phyloP scores from a whole-genome alignment of 1,140 invertebrate genomes.

The Zaprionus ornatus region DNA sequence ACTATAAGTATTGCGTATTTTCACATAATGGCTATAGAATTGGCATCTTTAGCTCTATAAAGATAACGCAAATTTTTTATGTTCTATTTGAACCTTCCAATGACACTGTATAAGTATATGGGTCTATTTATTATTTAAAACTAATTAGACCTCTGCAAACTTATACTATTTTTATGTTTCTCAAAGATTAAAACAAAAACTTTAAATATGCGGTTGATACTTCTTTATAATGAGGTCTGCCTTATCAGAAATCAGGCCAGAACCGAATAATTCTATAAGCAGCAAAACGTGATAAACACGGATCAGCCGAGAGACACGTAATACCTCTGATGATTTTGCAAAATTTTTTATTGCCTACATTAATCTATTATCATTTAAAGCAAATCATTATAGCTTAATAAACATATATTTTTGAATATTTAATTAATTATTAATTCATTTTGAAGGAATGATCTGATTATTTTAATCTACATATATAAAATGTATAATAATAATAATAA shows the following conservation, averaged over 20 bases:
- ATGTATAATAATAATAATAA: too few species aligned
- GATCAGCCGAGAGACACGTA: neutral
- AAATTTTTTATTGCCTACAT: neutral
- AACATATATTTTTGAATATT: neutral
- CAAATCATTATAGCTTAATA: neutral
- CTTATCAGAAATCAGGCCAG: too few species aligned
- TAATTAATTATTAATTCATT: too few species aligned
- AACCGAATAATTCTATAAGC: neutral
- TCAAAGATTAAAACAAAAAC: too few species aligned
- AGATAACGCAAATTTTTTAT: constrained; percentile 15
- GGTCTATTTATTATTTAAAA: too few species aligned
- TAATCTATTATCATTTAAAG: neutral
- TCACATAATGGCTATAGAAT: constrained; percentile 1
- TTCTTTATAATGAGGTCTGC: too few species aligned
- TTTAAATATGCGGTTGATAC: too few species aligned
- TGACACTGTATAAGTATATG: too few species aligned
- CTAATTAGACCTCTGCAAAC: too few species aligned
- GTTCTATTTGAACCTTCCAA: constrained; percentile 38
- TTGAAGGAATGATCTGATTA: too few species aligned
- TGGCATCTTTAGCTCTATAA: neutral
- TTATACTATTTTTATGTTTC: too few species aligned
- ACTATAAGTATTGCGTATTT: constrained; percentile 37
- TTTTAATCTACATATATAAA: too few species aligned
- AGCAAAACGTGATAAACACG: neutral
- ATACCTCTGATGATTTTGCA: neutral